phyloP scores from a whole-genome alignment of 2,113 vertebrate species.

The Malurus alboscapulatus region DNA sequence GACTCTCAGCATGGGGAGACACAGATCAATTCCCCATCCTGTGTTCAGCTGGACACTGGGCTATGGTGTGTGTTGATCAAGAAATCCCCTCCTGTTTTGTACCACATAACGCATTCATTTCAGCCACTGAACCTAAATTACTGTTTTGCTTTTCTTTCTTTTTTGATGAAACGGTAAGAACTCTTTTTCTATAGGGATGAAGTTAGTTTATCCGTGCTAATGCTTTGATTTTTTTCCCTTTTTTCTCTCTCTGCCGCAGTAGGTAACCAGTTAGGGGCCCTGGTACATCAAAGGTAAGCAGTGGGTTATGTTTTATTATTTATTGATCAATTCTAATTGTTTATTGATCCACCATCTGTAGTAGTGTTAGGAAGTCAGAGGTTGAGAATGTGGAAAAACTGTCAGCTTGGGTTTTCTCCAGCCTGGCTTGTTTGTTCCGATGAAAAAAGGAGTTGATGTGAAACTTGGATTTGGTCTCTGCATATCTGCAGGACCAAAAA shows the following conservation, averaged over 20 bases:
- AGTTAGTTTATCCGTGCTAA: constrained; percentile 83
- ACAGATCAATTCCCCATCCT: constrained; percentile 78
- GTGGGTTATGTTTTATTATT: constrained; percentile 87
- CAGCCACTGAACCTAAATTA: constrained; percentile 78
- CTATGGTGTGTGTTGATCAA: constrained; percentile 73
- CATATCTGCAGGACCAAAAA: background rate
- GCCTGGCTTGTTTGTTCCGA: background rate
- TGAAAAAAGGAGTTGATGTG: background rate
- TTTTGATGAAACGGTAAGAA: constrained; percentile 70
- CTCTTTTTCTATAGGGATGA: constrained; percentile 67
- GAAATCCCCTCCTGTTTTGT: constrained; percentile 77
- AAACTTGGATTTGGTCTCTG: constrained; percentile 22
- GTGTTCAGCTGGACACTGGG: constrained; percentile 82
- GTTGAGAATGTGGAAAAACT: constrained; percentile 71
- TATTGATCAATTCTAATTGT: constrained; percentile 88
- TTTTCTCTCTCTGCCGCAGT: constrained; percentile 81
- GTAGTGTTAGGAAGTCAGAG: constrained; percentile 77
- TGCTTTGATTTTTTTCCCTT: constrained; percentile 76
- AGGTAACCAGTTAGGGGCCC: constrained; percentile 94
- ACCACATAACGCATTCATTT: constrained; percentile 72
- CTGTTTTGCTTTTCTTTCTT: constrained; percentile 69
- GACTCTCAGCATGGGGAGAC: constrained; percentile 74
- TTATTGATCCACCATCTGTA: constrained; percentile 88
- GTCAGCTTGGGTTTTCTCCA: constrained; percentile 51
- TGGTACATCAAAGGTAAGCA: constrained; percentile 99